These are phyloP conservation scores for Nineta flava DNA, from an alignment of 2,888 invertebrate species.

Conservation along the genomic window DNA sequence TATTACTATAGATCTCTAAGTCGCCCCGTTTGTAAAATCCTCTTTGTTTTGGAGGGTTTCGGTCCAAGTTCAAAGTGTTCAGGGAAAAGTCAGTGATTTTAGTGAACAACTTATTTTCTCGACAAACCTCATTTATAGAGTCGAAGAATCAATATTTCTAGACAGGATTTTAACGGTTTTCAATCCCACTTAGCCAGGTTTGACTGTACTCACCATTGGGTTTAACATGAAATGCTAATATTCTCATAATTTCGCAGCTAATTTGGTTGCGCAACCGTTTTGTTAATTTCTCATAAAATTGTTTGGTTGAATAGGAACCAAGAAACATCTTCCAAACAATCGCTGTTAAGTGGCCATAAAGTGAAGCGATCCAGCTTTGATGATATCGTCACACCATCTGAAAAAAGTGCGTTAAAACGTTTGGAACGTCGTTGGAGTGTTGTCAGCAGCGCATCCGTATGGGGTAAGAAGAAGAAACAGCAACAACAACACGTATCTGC, in stretches of 20 bases:
- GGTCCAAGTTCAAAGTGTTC: no score
- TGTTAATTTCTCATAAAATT: background rate
- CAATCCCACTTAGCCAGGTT: no score
- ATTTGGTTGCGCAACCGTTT: background rate
- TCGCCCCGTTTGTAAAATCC: no score
- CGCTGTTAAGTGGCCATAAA: slow-evolving; percentile 18
- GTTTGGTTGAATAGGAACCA: background rate
- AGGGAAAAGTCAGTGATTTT: no score
- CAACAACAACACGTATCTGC: background rate
- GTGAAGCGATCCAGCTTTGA: slow-evolving; percentile 12
- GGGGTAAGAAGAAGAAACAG: slow-evolving; percentile 6
- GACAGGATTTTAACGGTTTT: no score
- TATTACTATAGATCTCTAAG: no score
- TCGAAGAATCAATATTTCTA: no score
- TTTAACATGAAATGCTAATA: no score
- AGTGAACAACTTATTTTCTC: no score
- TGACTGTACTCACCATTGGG: no score
- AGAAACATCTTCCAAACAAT: slow-evolving; percentile 13
- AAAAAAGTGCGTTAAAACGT: slow-evolving; percentile 13
- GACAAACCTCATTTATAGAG: no score
- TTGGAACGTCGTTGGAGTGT: slow-evolving; percentile 38
- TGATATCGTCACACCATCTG: background rate
- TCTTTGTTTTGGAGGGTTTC: no score
- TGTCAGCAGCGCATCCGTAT: slow-evolving; percentile 26
- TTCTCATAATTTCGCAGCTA: background rate